Conservation (phyloP, 2,888 invertebrate species). For the Luperina testacea region DNA sequence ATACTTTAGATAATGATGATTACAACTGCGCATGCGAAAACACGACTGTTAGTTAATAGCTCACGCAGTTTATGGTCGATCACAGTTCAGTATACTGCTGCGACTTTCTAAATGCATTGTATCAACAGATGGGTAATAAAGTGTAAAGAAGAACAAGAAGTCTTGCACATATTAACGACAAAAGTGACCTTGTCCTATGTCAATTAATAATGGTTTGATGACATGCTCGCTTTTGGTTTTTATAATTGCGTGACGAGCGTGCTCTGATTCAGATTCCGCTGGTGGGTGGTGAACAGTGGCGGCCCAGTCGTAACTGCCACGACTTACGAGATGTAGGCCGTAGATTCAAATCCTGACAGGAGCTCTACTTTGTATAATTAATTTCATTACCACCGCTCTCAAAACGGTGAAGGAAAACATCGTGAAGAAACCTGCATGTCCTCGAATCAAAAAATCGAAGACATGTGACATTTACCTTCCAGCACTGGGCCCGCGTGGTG, state of each 20-base stretch:
- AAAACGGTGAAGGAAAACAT: too few relatives aligned
- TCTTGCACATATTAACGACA: background rate
- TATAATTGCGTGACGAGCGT: too few relatives aligned
- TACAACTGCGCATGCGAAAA: constrained; percentile 17
- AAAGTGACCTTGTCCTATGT: background rate
- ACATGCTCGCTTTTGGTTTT: background rate
- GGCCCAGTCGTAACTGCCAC: too few relatives aligned
- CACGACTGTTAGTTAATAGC: constrained; percentile 11
- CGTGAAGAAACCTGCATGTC: too few relatives aligned
- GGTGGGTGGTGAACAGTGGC: too few relatives aligned
- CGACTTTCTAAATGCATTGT: constrained; percentile 20
- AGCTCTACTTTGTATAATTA: too few relatives aligned
- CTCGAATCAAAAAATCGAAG: too few relatives aligned
- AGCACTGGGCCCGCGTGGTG: too few relatives aligned
- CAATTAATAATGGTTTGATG: background rate
- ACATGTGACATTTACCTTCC: too few relatives aligned
- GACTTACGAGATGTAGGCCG: too few relatives aligned
- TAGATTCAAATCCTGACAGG: too few relatives aligned
- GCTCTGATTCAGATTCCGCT: background rate
- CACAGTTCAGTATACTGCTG: constrained; percentile 10
- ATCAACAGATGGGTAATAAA: background rate
- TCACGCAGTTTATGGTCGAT: constrained; percentile 15
- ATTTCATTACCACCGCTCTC: too few relatives aligned
- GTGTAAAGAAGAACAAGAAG: background rate
- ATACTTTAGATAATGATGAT: constrained; percentile 28